Base-by-base conservation (phyloP, 2,888 invertebrate species). In the Ichneumoninae sp. region DNA sequence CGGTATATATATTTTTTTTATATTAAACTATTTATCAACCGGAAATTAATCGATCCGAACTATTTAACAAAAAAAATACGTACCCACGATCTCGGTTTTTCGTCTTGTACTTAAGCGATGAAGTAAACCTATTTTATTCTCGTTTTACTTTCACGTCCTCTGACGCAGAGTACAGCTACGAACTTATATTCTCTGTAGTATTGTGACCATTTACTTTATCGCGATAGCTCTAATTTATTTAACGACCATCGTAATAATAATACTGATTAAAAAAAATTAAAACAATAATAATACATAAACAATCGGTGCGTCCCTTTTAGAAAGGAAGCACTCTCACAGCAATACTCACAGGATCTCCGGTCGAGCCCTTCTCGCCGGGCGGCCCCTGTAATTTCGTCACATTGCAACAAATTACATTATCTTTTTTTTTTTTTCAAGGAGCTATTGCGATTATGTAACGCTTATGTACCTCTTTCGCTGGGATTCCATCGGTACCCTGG, bases 401-500 rank as follows among this genome's bases (percentile, higher is more conserved):
- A 87, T 85, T 85, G 86, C 87, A 86, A 80, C 76, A 81, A 50
- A 66, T 40, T 52, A 71, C 44, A 75, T 76, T 82, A 74, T 69
- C 69, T 5, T 71, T 22, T 26, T 5, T 19, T 68, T 36, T 68
- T 66, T 83, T 73, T 68, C 66, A 52, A 54, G 50, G 52, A 76
- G 54, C 83, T 66, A 54, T 63, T 80, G 70, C 79, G 80, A 83
- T 60, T 71, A 76, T 83, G 84, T 77, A 68, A 82, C 79, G 76
- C 81, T 76, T 19, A n/a, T 88, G 95, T 95, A 97, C 97, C 97
- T 98, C 97, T 95, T 96, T 96, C 93, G 98, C 98, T 91, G 98
- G 98, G 93, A 98, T 98, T 92, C 98, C 98, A 94, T 98, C 98
- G 86, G 98, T 98, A 91, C 98, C 98, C 98, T 98, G 95, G 93